Evolutionary conservation across 2,797 vertebrate genomes (phyloP), one percentile per base, ranked within the genome.

Genomic region (Allobates femoralis): DNA sequence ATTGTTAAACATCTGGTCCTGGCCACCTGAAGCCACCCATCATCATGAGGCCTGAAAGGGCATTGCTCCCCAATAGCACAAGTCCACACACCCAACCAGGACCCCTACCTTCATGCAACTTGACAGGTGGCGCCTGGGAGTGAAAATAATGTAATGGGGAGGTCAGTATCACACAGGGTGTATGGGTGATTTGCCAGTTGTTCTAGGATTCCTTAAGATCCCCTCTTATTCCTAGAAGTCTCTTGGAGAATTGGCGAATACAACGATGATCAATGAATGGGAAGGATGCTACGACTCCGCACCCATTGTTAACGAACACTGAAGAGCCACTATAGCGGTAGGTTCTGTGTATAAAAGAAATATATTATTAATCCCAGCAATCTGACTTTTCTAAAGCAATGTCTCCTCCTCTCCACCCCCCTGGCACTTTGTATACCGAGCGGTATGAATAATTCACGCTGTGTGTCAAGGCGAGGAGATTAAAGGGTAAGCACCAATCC

Each of bases 401-500:
- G 23, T 53, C 60, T 50, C 11, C 64, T 41, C 55, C 66, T 37
- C 69, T 66, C 12, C 50, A 71, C 55, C 51, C 34, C 69, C 23
- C 74, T 23, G 18, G 37, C 51, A n/a, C 34, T 46, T 7, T 46
- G 60, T 86, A 62, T 30, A 79, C 76, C 53, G 51, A 60, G 55
- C 26, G 56, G 19, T 19, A 51, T 87, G 53, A 83, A 87, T 84
- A 87, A 83, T 84, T 87, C 41, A 83, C 51, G n/a, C 37, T 28
- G 46, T 58, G 56, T 74, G 81, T 87, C 86, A 79, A 83, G 15
- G 30, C 60, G 26, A 30, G 58, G 21, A 60, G 86, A 87, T 78
- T 83, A 87, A 87, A 87, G 86, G 81, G 75, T 76, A 83, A 78
- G 60, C n/a, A 21, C 80, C 84, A 55, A 76, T 30, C 28, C 78